phyloP scores from a whole-genome alignment of 2,888 invertebrate genomes.

The Lampropteryx suffumata region DNA sequence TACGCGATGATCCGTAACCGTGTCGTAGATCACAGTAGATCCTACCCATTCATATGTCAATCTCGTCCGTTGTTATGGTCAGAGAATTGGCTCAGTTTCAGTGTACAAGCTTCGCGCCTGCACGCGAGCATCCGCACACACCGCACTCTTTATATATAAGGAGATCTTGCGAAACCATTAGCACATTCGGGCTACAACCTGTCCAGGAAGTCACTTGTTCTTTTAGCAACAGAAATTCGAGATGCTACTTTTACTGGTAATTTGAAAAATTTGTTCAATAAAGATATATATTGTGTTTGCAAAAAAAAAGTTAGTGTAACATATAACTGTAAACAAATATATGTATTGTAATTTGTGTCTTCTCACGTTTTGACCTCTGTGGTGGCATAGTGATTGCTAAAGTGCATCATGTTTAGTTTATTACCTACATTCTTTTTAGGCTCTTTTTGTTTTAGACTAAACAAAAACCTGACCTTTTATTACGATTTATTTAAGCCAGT shows the following conservation, averaged over 20 bases:
- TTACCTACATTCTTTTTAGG: not conserved
- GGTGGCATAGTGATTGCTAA: constrained; percentile 8
- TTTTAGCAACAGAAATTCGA: constrained; percentile 56
- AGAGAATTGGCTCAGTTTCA: constrained; percentile 74
- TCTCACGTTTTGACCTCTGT: not conserved
- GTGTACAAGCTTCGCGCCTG: constrained; percentile 56
- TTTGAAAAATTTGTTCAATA: constrained; percentile 4
- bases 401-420: constrained; percentile 26
- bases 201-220: constrained; percentile 75
- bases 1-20: constrained; percentile 51
- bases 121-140: constrained; percentile 54
- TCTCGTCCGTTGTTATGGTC: constrained; percentile 52
- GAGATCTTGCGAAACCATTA: constrained; percentile 77
- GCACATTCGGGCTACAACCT: constrained; percentile 73
- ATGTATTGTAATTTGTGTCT: not conserved
- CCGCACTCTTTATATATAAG: constrained; percentile 71
- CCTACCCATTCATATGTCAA: constrained; percentile 67
- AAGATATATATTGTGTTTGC: constrained; percentile 1
- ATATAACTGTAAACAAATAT: constrained; percentile 6
- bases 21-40: constrained; percentile 54
- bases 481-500: not conserved
- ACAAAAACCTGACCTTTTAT: not conserved
- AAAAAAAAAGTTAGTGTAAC: not conserved
- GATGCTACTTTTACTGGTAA: constrained; percentile 55
- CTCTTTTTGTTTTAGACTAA: not conserved